Conservation (phyloP, 2,113 vertebrate genomes). For the Nipponia nippon region DNA sequence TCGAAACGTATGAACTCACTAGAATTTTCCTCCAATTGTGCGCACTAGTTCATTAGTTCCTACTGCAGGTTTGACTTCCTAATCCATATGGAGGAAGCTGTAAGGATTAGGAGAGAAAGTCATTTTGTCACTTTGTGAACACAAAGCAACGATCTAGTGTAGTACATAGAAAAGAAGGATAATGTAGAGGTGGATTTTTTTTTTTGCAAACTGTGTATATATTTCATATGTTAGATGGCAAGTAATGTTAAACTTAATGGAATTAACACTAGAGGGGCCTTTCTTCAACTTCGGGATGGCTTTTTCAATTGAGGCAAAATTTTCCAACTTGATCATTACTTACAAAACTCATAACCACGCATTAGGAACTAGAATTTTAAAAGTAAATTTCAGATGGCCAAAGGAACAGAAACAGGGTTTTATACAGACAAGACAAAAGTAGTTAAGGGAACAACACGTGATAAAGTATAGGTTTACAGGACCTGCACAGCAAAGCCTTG, state of each 20-base stretch:
- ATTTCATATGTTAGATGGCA: neutral
- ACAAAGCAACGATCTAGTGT: neutral
- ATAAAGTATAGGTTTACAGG: neutral
- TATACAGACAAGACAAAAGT: neutral
- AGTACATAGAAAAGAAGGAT: neutral
- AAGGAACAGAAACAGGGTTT: neutral
- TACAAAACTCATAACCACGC: neutral
- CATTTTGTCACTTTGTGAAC: neutral
- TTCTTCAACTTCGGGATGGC: neutral
- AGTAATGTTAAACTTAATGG: neutral
- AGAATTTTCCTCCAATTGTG: neutral
- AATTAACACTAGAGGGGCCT: neutral
- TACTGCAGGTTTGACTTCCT: neutral
- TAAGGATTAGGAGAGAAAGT: neutral
- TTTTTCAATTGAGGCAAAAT: neutral
- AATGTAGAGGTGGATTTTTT: neutral
- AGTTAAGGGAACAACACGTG: neutral
- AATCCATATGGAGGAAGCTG: neutral
- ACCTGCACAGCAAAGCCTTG: neutral
- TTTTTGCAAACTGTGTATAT: neutral
- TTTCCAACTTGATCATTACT: neutral
- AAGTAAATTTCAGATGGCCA: neutral
- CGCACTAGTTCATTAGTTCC: neutral
- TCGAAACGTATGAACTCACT: neutral
- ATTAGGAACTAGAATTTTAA: neutral